These are phyloP conservation scores for Oscheius sp. DNA, from an alignment of 2,888 invertebrate species.

Conservation along the genomic window DNA sequence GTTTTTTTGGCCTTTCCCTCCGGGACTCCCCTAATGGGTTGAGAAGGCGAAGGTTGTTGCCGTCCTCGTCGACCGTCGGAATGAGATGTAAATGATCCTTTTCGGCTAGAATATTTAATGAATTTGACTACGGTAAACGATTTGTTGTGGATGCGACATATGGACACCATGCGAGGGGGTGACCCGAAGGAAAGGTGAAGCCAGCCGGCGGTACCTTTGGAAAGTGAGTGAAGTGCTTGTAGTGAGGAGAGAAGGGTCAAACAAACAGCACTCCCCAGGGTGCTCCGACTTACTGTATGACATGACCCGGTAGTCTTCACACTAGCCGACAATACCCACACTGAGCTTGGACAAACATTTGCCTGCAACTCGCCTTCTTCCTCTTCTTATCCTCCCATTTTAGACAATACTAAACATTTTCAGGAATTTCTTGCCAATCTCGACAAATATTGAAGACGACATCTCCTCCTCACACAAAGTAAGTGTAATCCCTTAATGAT, in stretches of 20 bases:
- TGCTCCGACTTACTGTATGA: constrained; percentile 17
- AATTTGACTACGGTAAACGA: constrained; percentile 19
- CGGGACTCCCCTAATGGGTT: background rate
- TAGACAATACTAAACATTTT: background rate
- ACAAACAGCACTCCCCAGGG: constrained; percentile 31
- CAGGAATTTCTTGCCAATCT: background rate
- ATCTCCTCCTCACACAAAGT: background rate
- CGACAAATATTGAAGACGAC: background rate
- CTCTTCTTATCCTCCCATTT: background rate
- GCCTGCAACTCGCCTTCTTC: constrained; percentile 1
- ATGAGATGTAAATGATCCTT: constrained; percentile 10
- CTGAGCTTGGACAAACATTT: constrained; percentile 12
- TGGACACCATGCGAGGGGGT: constrained; percentile 22
- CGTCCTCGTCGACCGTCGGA: background rate
- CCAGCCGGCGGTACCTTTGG: constrained; percentile 27
- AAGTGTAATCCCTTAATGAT: background rate
- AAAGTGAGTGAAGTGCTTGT: constrained; percentile 28
- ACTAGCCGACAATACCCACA: constrained; percentile 26
- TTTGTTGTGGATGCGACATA: constrained; percentile 25
- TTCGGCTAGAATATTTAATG: constrained; percentile 21
- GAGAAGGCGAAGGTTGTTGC: background rate
- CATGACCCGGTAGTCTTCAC: constrained; percentile 32
- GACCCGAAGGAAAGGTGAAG: constrained; percentile 3
- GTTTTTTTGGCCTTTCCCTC: constrained; percentile 11
- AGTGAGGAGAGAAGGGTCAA: constrained; percentile 10